Evolutionary conservation across 2,113 vertebrate species (phyloP).

Genomic region (Isurus oxyrinchus): DNA sequence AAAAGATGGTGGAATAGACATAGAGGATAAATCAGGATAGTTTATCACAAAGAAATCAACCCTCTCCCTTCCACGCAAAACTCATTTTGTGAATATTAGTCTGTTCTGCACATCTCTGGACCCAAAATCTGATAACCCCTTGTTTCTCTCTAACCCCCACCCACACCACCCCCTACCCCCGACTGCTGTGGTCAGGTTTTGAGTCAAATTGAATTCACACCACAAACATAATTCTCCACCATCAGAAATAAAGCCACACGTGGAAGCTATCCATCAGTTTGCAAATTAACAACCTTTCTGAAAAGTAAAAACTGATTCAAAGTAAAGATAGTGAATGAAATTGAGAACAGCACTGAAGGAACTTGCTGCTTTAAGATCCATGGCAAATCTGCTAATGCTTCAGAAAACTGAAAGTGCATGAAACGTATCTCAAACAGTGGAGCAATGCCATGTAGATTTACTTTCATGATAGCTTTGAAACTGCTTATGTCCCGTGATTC

Average conservation of each 20-base stretch:
- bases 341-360: neutral
- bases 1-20: neutral
- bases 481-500: neutral
- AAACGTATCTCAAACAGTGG: neutral
- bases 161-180: no score
- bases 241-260: neutral
- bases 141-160: neutral
- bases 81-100: neutral
- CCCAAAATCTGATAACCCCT: neutral
- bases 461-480: neutral
- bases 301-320: neutral
- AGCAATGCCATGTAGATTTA: neutral
- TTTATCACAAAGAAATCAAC: neutral
- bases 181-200: neutral
- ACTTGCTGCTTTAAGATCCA: neutral
- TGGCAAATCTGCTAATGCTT: neutral
- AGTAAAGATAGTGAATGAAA: neutral
- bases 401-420: neutral
- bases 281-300: neutral
- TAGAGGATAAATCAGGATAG: neutral
- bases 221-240: neutral
- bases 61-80: neutral
- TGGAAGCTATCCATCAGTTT: neutral
- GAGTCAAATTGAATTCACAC: neutral
- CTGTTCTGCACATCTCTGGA: neutral